Base-by-base conservation (phyloP, 1,140 invertebrate genomes). In the Homarus americanus region DNA sequence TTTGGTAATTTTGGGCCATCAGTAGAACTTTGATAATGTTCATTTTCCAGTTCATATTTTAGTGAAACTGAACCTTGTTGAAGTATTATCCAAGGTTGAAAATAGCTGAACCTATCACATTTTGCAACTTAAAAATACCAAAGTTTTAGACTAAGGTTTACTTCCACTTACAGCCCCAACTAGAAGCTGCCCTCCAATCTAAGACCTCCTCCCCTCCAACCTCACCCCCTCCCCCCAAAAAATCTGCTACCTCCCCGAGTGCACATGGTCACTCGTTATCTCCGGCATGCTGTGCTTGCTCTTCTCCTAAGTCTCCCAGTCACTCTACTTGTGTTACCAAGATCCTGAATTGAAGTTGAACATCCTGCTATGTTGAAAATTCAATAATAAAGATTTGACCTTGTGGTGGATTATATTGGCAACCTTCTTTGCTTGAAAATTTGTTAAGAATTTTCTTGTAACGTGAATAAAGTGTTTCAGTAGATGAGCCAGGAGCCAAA, bases 361-460 rank as follows among this genome's bases (percentile, higher is more conserved):
- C 75, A 87, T 79, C 73, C 85, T 87, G 85, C 85, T 87, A 66
- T 87, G 85, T 87, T 87, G 85, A 87, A 75, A 87, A 87, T 87
- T 87, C 75, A 87, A 66, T 87, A 87, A 87, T 87, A 87, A 87
- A 87, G 85, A 87, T 87, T 87, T 87, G 85, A 87, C 85, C 85
- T 87, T 87, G 79, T 40, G 63, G 38, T 79, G 85, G 85, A 49
- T 73, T 85, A 38, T 85, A 24, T 73, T 73, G 40, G 82, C 69
- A 85, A 58, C 82, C 53, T 82, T 82, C 53, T 28, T 44, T 63
- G 44, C 24, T 66, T 63, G 49, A 36, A 63, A 41, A 82, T 66
- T 58, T 66, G 24, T 53, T 28, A 82, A 49, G 36, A 41, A n/a
- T 58, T 34, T 40, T 40, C 24, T 34, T 24, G 38, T 20, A 36